phyloP scores from a whole-genome alignment of 2,797 vertebrate species.

The Coreius guichenoti region DNA sequence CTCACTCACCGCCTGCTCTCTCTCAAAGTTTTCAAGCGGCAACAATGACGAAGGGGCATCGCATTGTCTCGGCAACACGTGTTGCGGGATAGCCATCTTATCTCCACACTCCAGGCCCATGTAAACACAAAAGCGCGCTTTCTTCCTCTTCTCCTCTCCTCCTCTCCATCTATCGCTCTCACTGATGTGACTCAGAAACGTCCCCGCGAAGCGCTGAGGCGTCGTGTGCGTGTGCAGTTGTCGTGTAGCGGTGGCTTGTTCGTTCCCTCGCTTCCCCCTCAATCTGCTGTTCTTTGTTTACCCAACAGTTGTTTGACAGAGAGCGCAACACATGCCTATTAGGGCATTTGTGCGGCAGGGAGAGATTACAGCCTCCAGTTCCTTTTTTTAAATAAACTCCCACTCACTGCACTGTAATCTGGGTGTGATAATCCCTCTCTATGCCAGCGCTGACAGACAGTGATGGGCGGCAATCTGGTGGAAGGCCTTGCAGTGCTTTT shows the following conservation, averaged over 20 bases:
- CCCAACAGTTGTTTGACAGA: conserved; percentile 65
- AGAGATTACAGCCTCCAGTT: conserved; percentile 63
- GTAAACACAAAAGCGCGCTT: conserved; percentile 68
- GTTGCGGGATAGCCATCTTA: conserved; percentile 71
- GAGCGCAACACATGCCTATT: conserved; percentile 64
- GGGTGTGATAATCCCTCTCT: conserved; percentile 61
- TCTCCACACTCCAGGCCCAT: conserved; percentile 69
- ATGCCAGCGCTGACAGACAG: conserved; percentile 60
- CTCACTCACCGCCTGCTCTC: conserved; percentile 54
- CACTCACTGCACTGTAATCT: conserved; percentile 60
- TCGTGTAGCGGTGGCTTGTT: conserved; percentile 40
- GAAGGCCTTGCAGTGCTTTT: conserved; percentile 51
- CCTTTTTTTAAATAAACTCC: conserved; percentile 65
- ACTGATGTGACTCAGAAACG: conserved; percentile 59
- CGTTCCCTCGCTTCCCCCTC: conserved; percentile 61
- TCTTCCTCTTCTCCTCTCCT: conserved; percentile 50
- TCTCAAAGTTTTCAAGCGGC: conserved; percentile 58
- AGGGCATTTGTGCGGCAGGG: conserved; percentile 61
- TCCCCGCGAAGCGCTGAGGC: conserved; percentile 43
- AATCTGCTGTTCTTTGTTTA: conserved; percentile 64
- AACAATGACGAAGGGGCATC: conserved; percentile 70
- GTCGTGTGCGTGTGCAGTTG: conserved; percentile 37
- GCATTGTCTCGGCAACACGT: conserved; percentile 68
- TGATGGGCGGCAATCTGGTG: conserved; percentile 60
- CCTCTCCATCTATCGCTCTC: conserved; percentile 57